Evolutionary conservation across 2,888 invertebrate genomes (phyloP).

Genomic region (Pedicia rivosa): DNA sequence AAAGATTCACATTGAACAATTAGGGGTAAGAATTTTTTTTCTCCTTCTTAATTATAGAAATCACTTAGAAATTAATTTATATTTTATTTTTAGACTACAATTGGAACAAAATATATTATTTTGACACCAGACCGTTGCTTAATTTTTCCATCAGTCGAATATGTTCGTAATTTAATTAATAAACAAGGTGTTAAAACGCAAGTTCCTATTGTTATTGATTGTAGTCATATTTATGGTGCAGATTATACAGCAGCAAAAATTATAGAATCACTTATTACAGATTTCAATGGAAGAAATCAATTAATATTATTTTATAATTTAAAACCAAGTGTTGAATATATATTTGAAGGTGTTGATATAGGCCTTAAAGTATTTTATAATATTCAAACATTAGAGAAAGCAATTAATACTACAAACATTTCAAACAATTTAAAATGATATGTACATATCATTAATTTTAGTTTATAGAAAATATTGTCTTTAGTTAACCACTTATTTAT

Average conservation of each 20-base stretch:
- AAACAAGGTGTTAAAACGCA: conserved; percentile 57
- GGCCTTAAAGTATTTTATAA: conserved; percentile 63
- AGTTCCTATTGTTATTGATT: conserved; percentile 69
- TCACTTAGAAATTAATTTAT: conserved; percentile 3
- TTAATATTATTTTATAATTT: conserved; percentile 68
- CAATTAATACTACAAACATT: conserved; percentile 35
- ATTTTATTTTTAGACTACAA: conserved; percentile 33
- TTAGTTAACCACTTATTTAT: too few relatives aligned
- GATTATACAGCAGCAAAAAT: conserved; percentile 78
- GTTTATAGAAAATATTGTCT: too few relatives aligned
- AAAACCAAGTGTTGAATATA: conserved; percentile 64
- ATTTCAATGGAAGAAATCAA: conserved; percentile 57
- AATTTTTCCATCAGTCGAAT: conserved; percentile 81
- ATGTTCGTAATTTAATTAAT: conserved; percentile 69
- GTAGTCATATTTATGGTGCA: conserved; percentile 75
- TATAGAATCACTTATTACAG: conserved; percentile 55
- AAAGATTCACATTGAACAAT: conserved; percentile 62
- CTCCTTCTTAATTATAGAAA: neutral
- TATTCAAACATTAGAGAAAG: conserved; percentile 50
- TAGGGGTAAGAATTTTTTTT: conserved; percentile 40
- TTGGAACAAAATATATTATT: conserved; percentile 60
- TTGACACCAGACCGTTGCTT: conserved; percentile 76
- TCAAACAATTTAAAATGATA: too few relatives aligned
- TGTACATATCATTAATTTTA: too few relatives aligned
- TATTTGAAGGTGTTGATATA: conserved; percentile 61